Evolutionary conservation across 2,797 vertebrate species (phyloP), one percentile per base, ranked within the genome.

Genomic region (Enteromius treurensis): DNA sequence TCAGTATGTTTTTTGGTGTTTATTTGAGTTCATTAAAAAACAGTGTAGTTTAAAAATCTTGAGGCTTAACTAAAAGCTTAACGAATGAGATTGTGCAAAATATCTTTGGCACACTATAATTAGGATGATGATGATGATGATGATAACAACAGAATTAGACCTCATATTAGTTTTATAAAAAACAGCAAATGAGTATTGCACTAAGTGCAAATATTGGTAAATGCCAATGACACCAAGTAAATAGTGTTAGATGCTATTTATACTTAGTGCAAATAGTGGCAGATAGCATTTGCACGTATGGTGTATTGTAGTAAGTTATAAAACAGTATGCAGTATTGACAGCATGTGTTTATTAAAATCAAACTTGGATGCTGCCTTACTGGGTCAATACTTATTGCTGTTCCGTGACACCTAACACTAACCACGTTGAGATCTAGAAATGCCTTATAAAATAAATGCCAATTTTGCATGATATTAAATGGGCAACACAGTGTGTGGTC

Each of bases 11-110:
- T 58, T 58, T 1, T 58, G 40, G 10, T 21, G 26, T 32, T 45
- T 29, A 29, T 64, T 34, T 58, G 8, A 55, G 69, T 77, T 78
- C 69, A 75, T 68, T 60, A 45, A 45, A 45, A 45, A 45, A 11
- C 23, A 9, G 40, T 34, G 0, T 32, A 53, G 26, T 47, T 49
- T 71, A 32, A 70, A 51, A 73, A 73, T 9, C 15, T 73, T 29
- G 23, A 32, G 29, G 19, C 15, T 19, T 37, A 19, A 9, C 32
- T 21, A 37, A 19, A 67, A 37, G 15, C 64, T 34, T 37, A 37
- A 34, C 17, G 1, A 67, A 62, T 15, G 5, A 15, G 45, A 70
- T 19, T 15, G 42, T 3, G 5, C 15, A 3, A 69, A 26, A 8
- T 45, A 1, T 1, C 7, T 29, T 6, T 73, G 26, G 45, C 69